Conservation (phyloP, 2,113 vertebrate species). For the Cyphomyrus plagiostoma region DNA sequence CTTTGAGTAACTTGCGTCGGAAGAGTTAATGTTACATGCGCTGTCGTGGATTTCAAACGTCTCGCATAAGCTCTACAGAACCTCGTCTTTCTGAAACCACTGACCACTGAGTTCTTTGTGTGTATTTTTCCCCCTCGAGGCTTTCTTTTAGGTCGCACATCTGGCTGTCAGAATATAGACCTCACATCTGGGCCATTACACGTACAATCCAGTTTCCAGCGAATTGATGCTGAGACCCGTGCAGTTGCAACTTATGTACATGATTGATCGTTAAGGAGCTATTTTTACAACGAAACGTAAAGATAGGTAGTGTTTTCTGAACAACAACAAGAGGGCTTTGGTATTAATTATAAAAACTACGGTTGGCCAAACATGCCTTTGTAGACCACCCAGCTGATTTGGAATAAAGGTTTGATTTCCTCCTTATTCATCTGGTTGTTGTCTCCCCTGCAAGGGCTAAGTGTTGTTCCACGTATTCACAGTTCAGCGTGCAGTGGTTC, state of each 20-base stretch:
- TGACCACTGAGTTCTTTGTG: slow-evolving; percentile 4
- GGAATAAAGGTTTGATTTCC: neutral
- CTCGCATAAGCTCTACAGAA: neutral
- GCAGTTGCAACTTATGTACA: neutral
- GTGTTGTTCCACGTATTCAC: neutral
- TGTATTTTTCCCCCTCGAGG: neutral
- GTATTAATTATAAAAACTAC: neutral
- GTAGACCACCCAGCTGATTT: neutral
- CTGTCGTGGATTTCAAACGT: neutral
- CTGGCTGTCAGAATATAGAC: slow-evolving; percentile 5
- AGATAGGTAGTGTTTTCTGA: neutral
- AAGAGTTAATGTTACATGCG: neutral
- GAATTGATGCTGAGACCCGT: neutral
- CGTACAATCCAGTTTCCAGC: neutral
- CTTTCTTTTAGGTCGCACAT: slow-evolving; percentile 6
- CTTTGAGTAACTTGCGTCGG: neutral
- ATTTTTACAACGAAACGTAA: neutral
- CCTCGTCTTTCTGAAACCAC: neutral
- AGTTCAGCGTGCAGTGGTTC: neutral
- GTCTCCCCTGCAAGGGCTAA: neutral
- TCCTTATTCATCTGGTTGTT: neutral
- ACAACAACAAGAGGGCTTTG: neutral
- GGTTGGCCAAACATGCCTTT: neutral
- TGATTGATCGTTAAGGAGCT: neutral
- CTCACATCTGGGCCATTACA: slow-evolving; percentile 9